A percentile compares a stretch with the other conserved stretches of the same genome.
Evolutionary conservation across 2,797 vertebrate species (phyloP).

Genomic region (Selene dorsalis): DNA sequence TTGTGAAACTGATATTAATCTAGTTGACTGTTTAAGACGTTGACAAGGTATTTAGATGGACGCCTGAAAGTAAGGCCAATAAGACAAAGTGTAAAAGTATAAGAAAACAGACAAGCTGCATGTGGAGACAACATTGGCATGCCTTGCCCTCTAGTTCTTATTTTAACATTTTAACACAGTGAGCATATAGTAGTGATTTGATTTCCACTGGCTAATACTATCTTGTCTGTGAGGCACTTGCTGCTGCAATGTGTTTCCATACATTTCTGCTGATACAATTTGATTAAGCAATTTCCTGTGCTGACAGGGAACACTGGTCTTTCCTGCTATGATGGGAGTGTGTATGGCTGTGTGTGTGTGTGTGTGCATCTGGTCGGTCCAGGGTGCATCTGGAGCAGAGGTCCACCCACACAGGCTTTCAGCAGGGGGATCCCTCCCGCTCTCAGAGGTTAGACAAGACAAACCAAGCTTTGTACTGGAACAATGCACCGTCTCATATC

Average conservation of each 20-base stretch:
- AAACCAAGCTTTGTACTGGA: slow-evolving; percentile 64
- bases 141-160: slow-evolving; percentile 5
- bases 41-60: not conserved
- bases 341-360: slow-evolving; percentile 12
- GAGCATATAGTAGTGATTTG: slow-evolving; percentile 37
- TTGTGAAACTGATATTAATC: not conserved
- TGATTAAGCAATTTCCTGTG: slow-evolving; percentile 77
- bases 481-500: slow-evolving; percentile 62
- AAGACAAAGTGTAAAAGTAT: not conserved
- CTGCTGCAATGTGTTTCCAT: slow-evolving; percentile 52
- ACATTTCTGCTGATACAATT: slow-evolving; percentile 62
- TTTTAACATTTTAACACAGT: slow-evolving; percentile 25
- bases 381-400: slow-evolving; percentile 73
- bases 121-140: not conserved
- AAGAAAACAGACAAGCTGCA: not conserved
- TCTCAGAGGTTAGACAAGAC: slow-evolving; percentile 55
- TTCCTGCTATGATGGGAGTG: slow-evolving; percentile 58
- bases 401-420: slow-evolving; percentile 70
- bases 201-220: slow-evolving; percentile 56
- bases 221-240: slow-evolving; percentile 34
- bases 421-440: slow-evolving; percentile 54
- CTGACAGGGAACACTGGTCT: slow-evolving; percentile 60
- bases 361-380: slow-evolving; percentile 65
- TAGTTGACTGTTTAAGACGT: not conserved
- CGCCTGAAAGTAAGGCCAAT: not conserved